phyloP scores from a whole-genome alignment of 1,140 invertebrate genomes.

The Diorhabda sublineata region DNA sequence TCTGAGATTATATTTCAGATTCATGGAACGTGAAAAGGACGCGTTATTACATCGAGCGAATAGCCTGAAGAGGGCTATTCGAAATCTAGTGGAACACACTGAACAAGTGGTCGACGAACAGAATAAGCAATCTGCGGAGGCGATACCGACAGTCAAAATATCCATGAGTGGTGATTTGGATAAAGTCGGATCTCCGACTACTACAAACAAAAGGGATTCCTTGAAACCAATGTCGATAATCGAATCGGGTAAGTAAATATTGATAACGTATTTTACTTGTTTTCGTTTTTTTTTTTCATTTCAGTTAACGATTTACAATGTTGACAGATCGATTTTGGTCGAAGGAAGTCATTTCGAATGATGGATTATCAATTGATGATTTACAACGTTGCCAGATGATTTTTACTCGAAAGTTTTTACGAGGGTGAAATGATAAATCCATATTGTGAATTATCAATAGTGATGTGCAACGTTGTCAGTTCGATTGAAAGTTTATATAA shows the following conservation, averaged over 20 bases:
- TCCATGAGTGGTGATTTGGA: slow-evolving; percentile 37
- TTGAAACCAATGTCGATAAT: slow-evolving; percentile 47
- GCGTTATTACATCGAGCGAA: slow-evolving; percentile 63
- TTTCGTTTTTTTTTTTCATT: too few relatives aligned
- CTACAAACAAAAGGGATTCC: slow-evolving; percentile 24
- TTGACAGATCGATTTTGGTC: too few relatives aligned
- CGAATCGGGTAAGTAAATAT: slow-evolving; percentile 33
- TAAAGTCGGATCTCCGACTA: slow-evolving; percentile 16
- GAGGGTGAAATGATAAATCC: too few relatives aligned
- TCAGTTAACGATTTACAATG: too few relatives aligned
- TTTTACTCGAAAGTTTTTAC: too few relatives aligned
- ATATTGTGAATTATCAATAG: too few relatives aligned
- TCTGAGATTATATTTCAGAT: slow-evolving; percentile 29
- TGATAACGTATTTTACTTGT: too few relatives aligned
- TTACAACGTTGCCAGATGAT: too few relatives aligned
- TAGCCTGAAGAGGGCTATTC: slow-evolving; percentile 83
- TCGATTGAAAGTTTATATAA: too few relatives aligned
- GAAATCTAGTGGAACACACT: slow-evolving; percentile 74
- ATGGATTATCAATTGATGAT: too few relatives aligned
- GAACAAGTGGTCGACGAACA: slow-evolving; percentile 63
- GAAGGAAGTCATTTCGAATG: too few relatives aligned
- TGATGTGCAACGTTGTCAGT: too few relatives aligned
- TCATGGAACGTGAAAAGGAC: slow-evolving; percentile 49
- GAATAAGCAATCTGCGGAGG: slow-evolving; percentile 42
- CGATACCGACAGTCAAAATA: slow-evolving; percentile 40